These are phyloP conservation scores for Epizoanthus fatuus DNA, from an alignment of 92 coral and sea anemone species.

Conservation along the genomic window DNA sequence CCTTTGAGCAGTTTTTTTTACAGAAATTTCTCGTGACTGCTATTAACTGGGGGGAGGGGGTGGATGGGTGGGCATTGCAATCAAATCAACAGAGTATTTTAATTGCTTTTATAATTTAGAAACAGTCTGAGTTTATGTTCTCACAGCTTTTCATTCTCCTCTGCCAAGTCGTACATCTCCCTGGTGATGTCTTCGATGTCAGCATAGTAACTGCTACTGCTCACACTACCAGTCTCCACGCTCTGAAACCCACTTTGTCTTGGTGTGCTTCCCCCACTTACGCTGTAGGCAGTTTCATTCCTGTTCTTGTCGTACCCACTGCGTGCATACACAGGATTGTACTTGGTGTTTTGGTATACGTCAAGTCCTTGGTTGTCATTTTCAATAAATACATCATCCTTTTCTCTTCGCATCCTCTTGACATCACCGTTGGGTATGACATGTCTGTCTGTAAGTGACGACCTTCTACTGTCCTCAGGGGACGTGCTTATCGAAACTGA, in stretches of 20 bases:
- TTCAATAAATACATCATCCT: not conserved
- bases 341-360: slow-evolving; percentile 24
- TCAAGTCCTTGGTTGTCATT: slow-evolving; percentile 23
- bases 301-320: slow-evolving; percentile 21
- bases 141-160: slow-evolving; percentile 74
- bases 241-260: slow-evolving; percentile 38
- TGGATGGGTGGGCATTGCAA: not conserved
- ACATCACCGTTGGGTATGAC: slow-evolving; percentile 28
- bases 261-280: slow-evolving; percentile 23
- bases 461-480: slow-evolving; percentile 14
- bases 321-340: slow-evolving; percentile 26
- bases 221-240: slow-evolving; percentile 66
- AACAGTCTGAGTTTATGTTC: not conserved
- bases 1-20: too few species aligned
- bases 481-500: not conserved
- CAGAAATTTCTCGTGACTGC: too few species aligned
- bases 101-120: too few species aligned
- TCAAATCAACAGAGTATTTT: not conserved
- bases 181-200: slow-evolving; percentile 90
- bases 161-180: slow-evolving; percentile 88
- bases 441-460: slow-evolving; percentile 9
- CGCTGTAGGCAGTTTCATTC: slow-evolving; percentile 43
- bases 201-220: slow-evolving; percentile 90
- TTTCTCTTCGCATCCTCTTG: slow-evolving; percentile 8
- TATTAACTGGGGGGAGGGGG: too few species aligned